Evolutionary conservation across 2,113 vertebrate genomes (phyloP).

Genomic region (Carassius gibelio): DNA sequence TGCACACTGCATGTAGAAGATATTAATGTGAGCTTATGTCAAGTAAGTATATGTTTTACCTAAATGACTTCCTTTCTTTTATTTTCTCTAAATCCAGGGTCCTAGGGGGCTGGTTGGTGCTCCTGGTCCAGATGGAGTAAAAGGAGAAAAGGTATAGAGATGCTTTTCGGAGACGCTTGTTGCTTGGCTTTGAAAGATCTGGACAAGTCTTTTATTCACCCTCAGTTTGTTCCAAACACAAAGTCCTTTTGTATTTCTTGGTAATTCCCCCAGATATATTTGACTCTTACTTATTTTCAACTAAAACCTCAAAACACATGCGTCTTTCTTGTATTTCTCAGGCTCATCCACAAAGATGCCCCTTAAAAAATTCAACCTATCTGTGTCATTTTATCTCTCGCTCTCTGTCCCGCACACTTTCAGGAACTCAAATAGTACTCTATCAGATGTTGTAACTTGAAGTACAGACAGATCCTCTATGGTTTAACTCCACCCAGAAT

Average conservation of each 20-base stretch:
- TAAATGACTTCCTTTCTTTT: neutral
- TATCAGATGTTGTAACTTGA: neutral
- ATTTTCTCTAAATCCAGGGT: slow-evolving; percentile 70
- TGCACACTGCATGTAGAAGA: neutral
- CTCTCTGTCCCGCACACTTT: neutral
- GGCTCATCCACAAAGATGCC: neutral
- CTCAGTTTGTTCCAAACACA: neutral
- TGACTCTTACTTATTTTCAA: neutral
- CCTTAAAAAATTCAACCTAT: neutral
- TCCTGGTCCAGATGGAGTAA: slow-evolving; percentile 78
- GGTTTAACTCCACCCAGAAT: neutral
- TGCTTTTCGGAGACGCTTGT: too few relatives aligned
- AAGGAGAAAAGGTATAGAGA: slow-evolving; percentile 83
- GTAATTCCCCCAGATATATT: neutral
- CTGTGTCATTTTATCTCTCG: neutral
- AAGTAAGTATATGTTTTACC: neutral
- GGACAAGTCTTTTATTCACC: neutral
- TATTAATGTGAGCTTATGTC: neutral
- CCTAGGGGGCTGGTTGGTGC: slow-evolving; percentile 76
- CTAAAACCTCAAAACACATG: neutral
- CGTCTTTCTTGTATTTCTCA: neutral
- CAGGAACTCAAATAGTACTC: neutral
- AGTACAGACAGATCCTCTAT: neutral
- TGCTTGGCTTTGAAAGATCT: too few relatives aligned
- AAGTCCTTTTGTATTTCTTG: neutral